These are phyloP conservation scores for Scaptomyza montana DNA, from an alignment of 1,140 invertebrate species.

Conservation along the genomic window DNA sequence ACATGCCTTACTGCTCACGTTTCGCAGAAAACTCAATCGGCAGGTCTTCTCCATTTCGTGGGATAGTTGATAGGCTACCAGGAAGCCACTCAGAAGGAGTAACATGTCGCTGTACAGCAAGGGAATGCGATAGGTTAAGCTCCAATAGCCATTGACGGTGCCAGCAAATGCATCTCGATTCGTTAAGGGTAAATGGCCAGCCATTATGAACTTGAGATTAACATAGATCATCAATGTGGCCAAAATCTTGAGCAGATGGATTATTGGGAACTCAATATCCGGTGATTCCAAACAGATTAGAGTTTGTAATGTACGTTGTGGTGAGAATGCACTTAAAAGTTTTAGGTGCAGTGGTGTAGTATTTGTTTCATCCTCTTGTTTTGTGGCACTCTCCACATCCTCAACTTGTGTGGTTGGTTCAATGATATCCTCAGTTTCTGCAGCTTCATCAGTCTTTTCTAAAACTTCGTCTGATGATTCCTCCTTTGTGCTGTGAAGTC, in stretches of 20 bases:
- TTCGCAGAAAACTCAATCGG: slow-evolving; percentile 85
- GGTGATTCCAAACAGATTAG: slow-evolving; percentile 37
- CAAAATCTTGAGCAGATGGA: slow-evolving; percentile 87
- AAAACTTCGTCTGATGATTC: not conserved
- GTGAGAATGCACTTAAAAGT: slow-evolving; percentile 85
- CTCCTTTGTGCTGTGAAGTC: not conserved
- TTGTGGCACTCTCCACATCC: not conserved
- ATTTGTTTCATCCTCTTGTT: not conserved
- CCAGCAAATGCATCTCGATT: slow-evolving; percentile 87
- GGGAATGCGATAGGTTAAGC: slow-evolving; percentile 86
- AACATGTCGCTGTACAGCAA: slow-evolving; percentile 88
- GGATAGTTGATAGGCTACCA: slow-evolving; percentile 87
- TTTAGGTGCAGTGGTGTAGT: slow-evolving; percentile 38
- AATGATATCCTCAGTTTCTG: slow-evolving; percentile 6
- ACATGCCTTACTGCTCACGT: slow-evolving; percentile 86
- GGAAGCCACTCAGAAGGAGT: slow-evolving; percentile 87
- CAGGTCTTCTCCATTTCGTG: slow-evolving; percentile 84
- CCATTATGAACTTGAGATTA: slow-evolving; percentile 87
- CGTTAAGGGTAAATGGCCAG: slow-evolving; percentile 86
- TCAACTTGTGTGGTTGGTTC: not conserved
- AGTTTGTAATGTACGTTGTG: slow-evolving; percentile 80
- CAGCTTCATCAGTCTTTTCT: not conserved
- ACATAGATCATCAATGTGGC: slow-evolving; percentile 86
- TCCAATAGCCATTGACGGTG: slow-evolving; percentile 86
- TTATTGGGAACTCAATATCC: slow-evolving; percentile 69